Conservation (phyloP, 2,888 invertebrate genomes). For the Plagiodera versicolora region DNA sequence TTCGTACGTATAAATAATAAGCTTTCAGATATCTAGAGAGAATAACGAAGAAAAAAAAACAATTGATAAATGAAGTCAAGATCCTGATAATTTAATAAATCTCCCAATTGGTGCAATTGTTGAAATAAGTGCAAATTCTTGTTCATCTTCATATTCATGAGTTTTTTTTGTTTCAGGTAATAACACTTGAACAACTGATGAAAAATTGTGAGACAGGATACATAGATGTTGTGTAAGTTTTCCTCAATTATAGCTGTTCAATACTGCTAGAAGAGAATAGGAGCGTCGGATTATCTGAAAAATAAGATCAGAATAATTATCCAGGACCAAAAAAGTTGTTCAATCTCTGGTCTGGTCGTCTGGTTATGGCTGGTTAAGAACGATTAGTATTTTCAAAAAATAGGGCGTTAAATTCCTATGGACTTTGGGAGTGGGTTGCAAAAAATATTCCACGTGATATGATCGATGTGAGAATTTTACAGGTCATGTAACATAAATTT, state of each 20-base stretch:
- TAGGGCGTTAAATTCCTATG: neutral
- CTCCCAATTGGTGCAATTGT: too few species aligned
- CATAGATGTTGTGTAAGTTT: neutral
- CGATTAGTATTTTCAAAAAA: too few species aligned
- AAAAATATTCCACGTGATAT: too few species aligned
- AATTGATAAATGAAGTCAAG: too few species aligned
- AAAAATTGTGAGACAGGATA: neutral
- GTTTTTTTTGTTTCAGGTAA: neutral
- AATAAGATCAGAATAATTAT: neutral
- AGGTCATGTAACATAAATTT: too few species aligned
- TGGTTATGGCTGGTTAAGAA: too few species aligned
- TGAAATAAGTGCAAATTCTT: neutral
- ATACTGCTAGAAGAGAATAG: conserved; percentile 36
- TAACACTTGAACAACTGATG: neutral
- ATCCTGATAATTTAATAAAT: too few species aligned
- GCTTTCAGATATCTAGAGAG: too few species aligned
- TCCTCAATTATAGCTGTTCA: conserved; percentile 25
- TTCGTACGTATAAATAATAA: too few species aligned
- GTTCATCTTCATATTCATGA: neutral
- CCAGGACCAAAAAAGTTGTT: neutral
- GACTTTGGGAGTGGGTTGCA: neutral
- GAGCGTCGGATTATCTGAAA: conserved; percentile 37
- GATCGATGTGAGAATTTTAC: neutral
- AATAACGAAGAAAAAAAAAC: too few species aligned
- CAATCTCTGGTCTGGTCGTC: too few species aligned